Conservation (phyloP, 2,113 vertebrate species). For the Dinomys branickii region DNA sequence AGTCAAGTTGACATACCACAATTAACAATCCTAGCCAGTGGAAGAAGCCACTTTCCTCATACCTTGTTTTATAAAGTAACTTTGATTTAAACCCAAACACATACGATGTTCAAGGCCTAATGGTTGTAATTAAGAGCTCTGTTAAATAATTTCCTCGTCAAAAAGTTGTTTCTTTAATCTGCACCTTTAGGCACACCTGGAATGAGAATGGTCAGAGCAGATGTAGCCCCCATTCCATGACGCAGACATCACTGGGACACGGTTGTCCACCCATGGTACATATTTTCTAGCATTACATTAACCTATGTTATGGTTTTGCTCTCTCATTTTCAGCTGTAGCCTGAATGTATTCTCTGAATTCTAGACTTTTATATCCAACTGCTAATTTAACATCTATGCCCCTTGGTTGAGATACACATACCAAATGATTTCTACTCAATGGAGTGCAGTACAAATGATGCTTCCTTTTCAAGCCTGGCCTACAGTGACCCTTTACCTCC, state of each 20-base stretch:
- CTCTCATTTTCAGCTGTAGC: not conserved
- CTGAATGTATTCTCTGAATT: not conserved
- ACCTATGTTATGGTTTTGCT: not conserved
- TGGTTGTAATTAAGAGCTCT: not conserved
- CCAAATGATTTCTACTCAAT: not conserved
- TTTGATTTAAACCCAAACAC: not conserved
- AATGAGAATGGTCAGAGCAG: not conserved
- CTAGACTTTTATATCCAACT: not conserved
- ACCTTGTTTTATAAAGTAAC: not conserved
- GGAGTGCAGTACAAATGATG: not conserved
- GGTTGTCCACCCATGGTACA: not conserved
- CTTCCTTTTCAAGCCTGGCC: not conserved
- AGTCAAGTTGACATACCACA: not conserved
- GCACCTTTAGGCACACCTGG: not conserved
- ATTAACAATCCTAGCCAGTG: not conserved
- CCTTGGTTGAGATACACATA: not conserved
- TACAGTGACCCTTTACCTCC: not conserved
- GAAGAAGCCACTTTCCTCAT: not conserved
- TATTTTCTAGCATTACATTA: not conserved
- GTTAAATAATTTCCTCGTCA: not conserved
- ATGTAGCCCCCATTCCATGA: not conserved
- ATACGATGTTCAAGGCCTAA: not conserved
- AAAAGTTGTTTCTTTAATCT: not conserved
- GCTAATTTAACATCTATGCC: not conserved
- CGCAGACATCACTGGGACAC: not conserved